Percentiles rank a stretch among this genome's conserved stretches.
Evolutionary conservation across 2,888 invertebrate species (phyloP).

Genomic region (Portevinia maculata): DNA sequence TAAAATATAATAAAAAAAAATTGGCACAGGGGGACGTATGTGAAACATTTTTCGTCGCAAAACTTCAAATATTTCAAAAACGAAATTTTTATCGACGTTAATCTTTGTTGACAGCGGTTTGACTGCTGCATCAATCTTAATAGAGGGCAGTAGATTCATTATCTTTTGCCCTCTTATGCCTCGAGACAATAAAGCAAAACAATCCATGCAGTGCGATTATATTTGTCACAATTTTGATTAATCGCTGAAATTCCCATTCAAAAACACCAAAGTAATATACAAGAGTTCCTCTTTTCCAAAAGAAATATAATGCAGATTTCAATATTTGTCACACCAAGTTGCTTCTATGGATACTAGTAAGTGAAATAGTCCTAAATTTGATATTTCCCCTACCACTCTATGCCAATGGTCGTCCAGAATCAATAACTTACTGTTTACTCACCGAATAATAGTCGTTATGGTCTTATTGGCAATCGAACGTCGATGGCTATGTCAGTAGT

Average conservation of each 20-base stretch:
- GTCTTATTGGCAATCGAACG: conserved; percentile 17
- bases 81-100: conserved; percentile 15
- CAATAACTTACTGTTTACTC: conserved; percentile 7
- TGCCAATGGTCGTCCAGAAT: not conserved
- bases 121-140: conserved; percentile 33
- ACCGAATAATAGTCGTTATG: conserved; percentile 4
- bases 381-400: not conserved
- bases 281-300: not conserved
- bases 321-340: conserved; percentile 10
- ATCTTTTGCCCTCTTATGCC: conserved; percentile 9
- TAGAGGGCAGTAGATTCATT: conserved; percentile 30
- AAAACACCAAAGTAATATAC: not conserved
- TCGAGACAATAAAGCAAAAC: conserved; percentile 33
- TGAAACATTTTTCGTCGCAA: not conserved
- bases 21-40: conserved; percentile 17
- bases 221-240: conserved; percentile 48
- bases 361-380: conserved; percentile 14
- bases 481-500: conserved; percentile 11
- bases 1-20: too few relatives aligned
- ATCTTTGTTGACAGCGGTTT: not conserved
- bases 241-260: conserved; percentile 13
- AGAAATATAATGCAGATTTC: not conserved
- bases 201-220: conserved; percentile 23
- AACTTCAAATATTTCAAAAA: conserved; percentile 2
- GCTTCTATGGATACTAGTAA: conserved; percentile 12